Evolutionary conservation across 2,888 invertebrate genomes (phyloP).

Genomic region (Hypomecis punctinalis): DNA sequence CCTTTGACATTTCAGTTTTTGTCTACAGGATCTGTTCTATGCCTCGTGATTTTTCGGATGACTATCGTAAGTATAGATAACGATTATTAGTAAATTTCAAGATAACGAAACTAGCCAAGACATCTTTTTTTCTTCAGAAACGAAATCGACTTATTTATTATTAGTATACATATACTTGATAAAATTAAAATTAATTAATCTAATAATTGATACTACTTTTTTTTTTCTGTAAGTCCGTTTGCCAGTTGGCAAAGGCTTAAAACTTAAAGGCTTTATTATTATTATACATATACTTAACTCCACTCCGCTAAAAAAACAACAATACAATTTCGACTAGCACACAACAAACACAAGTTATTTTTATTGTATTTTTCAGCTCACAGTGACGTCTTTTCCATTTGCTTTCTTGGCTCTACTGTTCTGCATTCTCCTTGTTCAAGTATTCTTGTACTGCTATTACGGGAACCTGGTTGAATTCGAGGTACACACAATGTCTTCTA

Average conservation of each 20-base stretch:
- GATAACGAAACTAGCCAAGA: too few species aligned
- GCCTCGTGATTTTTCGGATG: slow-evolving; percentile 51
- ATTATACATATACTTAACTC: too few species aligned
- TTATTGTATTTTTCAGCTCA: slow-evolving; percentile 45
- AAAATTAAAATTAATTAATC: too few species aligned
- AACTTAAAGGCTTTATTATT: too few species aligned
- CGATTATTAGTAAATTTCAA: not conserved
- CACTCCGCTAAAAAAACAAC: too few species aligned
- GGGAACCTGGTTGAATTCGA: slow-evolving; percentile 56
- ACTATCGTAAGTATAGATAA: slow-evolving; percentile 49
- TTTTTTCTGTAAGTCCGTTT: too few species aligned
- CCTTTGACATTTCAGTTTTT: slow-evolving; percentile 53
- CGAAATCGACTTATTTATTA: too few species aligned
- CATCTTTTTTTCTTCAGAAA: too few species aligned
- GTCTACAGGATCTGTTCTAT: slow-evolving; percentile 43
- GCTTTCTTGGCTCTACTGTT: slow-evolving; percentile 41
- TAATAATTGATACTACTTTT: too few species aligned
- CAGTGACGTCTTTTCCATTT: slow-evolving; percentile 45
- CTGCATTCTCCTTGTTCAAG: slow-evolving; percentile 44
- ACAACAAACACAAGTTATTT: not conserved
- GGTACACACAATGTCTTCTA: slow-evolving; percentile 40
- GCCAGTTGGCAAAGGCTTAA: too few species aligned
- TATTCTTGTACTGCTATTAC: slow-evolving; percentile 57
- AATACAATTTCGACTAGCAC: too few species aligned
- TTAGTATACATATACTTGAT: too few species aligned